Base-by-base conservation (phyloP, 2,888 invertebrate genomes). In the Theretra japonica region DNA sequence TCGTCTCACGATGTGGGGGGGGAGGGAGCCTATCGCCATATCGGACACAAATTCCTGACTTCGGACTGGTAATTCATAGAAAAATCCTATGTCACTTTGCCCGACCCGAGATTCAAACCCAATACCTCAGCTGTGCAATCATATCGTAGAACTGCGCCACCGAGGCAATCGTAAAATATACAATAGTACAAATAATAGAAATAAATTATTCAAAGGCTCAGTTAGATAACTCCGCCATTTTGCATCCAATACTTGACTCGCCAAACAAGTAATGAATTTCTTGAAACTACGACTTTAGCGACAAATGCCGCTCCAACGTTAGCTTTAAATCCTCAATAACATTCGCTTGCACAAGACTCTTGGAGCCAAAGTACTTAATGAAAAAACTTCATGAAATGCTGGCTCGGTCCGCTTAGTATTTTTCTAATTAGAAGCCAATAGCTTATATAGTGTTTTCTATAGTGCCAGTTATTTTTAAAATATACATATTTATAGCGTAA, bases 291-390 rank as follows among this genome's bases (percentile, higher is more conserved):
- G 21, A 41, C 41, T 65, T 33, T 1, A 33, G 41, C 41, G 41
- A 65, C 21, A 65, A 65, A 65, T 41, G 41, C 41, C 62, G 41
- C 17, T 33, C 21, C 30, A n/a, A n/a, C n/a, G 62, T 65, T 65
- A 41, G 30, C 41, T 65, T 65, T 65, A 65, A 65, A 41, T 65
- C 62, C 62, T 41, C 62, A 65, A 65, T 65, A 65, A 41, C n/a
- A 62, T 4, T 62, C 41, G 41, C 41, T 65, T 65, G 23, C 62
- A 41, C 41, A 65, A 65, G 62, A 41, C 41, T 41, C 62, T 65
- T 41, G 21, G 62, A 65, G 41, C 21, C 30, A 65, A n/a, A 65
- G 62, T 41, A 41, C 41, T 65, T 65, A 65, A 65, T 65, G 62
- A 65, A 65, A 65, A 65, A 41, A 65, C 41, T 41, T 65, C 41